Base-by-base conservation (phyloP, 2,113 vertebrate genomes). In the Leucosticte australis region DNA sequence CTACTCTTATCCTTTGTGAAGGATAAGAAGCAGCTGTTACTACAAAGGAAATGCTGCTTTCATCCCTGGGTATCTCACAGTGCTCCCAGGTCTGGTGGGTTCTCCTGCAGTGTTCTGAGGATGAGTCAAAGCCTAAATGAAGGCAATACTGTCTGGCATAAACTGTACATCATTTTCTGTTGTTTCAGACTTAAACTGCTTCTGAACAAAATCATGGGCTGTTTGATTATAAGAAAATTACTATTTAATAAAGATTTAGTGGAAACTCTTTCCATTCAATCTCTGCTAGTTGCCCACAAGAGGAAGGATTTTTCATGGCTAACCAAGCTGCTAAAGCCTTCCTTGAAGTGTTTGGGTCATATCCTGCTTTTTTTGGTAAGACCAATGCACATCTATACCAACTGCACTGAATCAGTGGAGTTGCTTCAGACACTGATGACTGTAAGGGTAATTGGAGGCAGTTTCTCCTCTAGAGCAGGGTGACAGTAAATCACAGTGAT, bases 401-500 rank as follows among this genome's bases (percentile, higher is more conserved):
- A 53, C 39, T 67, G 44, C 18, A 1, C 17, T 55, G 63, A 88
- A 49, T 80, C 41, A 11, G 23, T 50, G 41, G 57, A 77, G 67
- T 65, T 93, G 68, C 44, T 75, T 74, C 41, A 91, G 44, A n/a
- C 67, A n/a, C 75, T 87, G 56, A 60, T 90, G 52, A 52, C 10
- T 63, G 20, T 46, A 26, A 53, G 2, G 2, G 50, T 47, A 90
- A 76, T 89, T 70, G 78, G 76, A 90, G 52, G 76, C 76, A 81
- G 64, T 74, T 93, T 94, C 46, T 90, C 50, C 67, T 88, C 71
- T 33, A 33, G 50, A 91, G 79, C 79, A 90, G 68, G 89, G 83
- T 83, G 86, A 49, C 52, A 83, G 71, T 63, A 86, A 97, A 92
- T 93, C 71, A 35, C 10, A 90, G 80, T 59, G 39, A 83, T 90